Evolutionary conservation across 2,113 vertebrate genomes (phyloP).

Genomic region (Mustela nigripes): DNA sequence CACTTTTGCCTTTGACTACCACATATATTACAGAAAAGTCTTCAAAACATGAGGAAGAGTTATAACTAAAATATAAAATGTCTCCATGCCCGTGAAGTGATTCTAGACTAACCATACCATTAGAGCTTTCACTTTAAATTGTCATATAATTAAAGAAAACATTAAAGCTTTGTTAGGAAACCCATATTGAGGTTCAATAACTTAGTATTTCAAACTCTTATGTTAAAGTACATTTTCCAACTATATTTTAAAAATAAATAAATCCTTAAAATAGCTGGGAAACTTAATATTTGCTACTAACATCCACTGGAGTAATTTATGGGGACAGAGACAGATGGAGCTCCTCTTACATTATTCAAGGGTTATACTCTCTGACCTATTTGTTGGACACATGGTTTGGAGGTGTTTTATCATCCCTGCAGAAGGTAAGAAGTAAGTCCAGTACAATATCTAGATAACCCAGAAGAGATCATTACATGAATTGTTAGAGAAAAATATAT

Average conservation of each 20-base stretch:
- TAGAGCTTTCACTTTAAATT: constrained; percentile 9
- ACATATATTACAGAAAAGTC: neutral
- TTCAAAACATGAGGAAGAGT: neutral
- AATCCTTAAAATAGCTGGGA: neutral
- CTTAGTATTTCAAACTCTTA: constrained; percentile 24
- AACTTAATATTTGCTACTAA: neutral
- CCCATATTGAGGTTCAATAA: neutral
- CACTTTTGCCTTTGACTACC: neutral
- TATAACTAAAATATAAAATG: neutral
- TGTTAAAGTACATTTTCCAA: neutral
- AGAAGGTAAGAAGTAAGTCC: neutral
- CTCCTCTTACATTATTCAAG: neutral
- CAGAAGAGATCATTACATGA: neutral
- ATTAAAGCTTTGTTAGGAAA: neutral
- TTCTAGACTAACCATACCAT: neutral
- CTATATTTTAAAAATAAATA: constrained; percentile 9
- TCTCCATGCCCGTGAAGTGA: neutral
- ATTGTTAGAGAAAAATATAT: neutral
- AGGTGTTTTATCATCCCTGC: neutral
- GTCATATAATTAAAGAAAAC: neutral
- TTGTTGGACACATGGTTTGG: neutral
- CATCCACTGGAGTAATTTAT: neutral
- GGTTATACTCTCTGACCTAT: neutral
- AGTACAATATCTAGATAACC: neutral
- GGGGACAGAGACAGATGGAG: neutral